phyloP scores from a whole-genome alignment of 2,113 vertebrate genomes.

The Saiga tatarica region DNA sequence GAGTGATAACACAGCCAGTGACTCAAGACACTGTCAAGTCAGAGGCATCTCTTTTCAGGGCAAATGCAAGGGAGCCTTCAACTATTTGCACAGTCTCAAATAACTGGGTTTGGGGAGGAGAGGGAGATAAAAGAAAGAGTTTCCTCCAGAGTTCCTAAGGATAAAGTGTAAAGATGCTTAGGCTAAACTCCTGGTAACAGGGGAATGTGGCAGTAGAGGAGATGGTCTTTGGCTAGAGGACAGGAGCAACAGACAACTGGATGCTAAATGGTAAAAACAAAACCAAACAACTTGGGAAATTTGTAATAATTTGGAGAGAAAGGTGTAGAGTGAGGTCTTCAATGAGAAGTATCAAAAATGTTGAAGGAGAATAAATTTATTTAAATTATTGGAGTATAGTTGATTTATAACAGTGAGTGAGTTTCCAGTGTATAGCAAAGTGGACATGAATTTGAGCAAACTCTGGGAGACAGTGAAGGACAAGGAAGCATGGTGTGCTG shows the following conservation, averaged over 20 bases:
- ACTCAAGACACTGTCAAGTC: too few species aligned
- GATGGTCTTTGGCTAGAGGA: not conserved
- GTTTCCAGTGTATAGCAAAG: not conserved
- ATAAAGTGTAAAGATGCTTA: not conserved
- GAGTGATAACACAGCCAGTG: not conserved
- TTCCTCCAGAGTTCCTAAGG: not conserved
- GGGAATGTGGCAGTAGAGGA: accelerated
- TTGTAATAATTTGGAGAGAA: not conserved
- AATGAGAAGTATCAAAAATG: not conserved
- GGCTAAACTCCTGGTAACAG: not conserved
- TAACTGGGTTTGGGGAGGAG: too few species aligned
- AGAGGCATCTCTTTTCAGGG: not conserved
- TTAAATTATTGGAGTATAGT: not conserved
- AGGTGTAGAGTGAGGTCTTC: not conserved
- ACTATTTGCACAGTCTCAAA: not conserved
- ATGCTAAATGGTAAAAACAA: not conserved
- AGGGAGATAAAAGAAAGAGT: accelerated
- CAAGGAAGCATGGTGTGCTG: not conserved
- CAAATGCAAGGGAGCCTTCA: not conserved
- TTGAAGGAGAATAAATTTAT: not conserved
- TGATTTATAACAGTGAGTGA: not conserved
- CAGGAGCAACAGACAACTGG: too few species aligned
- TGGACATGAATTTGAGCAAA: not conserved
- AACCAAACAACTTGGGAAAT: not conserved
- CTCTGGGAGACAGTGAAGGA: not conserved